Evolutionary conservation across 2,888 invertebrate species (phyloP).

Genomic region (Brenthis hecate): DNA sequence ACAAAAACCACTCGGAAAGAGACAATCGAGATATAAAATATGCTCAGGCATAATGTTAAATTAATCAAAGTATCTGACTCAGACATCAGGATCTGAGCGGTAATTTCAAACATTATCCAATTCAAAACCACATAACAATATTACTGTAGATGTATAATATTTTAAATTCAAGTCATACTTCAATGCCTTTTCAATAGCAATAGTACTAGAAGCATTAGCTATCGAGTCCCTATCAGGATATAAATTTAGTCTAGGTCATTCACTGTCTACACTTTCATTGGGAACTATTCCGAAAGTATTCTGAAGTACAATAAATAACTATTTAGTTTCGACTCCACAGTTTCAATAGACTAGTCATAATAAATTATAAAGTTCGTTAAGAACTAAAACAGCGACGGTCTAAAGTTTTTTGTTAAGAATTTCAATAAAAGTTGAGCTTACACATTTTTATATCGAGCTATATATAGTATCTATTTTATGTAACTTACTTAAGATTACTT

Average conservation of each 20-base stretch:
- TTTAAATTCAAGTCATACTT: constrained; percentile 3
- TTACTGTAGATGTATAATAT: not conserved
- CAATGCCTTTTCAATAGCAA: constrained; percentile 19
- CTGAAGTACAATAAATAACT: constrained; percentile 17
- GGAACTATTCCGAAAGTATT: constrained; percentile 20
- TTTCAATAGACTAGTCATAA: constrained; percentile 13
- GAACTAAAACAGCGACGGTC: not conserved
- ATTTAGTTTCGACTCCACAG: constrained; percentile 13
- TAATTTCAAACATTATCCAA: no score
- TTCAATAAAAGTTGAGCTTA: no score
- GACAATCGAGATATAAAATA: no score
- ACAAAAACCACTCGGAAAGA: no score
- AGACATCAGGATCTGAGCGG: no score
- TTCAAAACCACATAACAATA: not conserved
- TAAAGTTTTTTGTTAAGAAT: constrained; percentile 1
- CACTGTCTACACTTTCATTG: constrained; percentile 26
- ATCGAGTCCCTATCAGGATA: constrained; percentile 18
- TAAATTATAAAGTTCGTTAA: constrained; percentile 8
- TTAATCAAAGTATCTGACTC: no score
- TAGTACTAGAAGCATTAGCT: constrained; percentile 17
- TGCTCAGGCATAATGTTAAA: no score
- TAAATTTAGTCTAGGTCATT: constrained; percentile 28
- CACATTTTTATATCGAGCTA: no score
- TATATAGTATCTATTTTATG: no score
- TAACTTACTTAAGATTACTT: no score